These are phyloP conservation scores for Hippocampus kuda DNA, from an alignment of 2,797 vertebrate species.

Conservation along the genomic window DNA sequence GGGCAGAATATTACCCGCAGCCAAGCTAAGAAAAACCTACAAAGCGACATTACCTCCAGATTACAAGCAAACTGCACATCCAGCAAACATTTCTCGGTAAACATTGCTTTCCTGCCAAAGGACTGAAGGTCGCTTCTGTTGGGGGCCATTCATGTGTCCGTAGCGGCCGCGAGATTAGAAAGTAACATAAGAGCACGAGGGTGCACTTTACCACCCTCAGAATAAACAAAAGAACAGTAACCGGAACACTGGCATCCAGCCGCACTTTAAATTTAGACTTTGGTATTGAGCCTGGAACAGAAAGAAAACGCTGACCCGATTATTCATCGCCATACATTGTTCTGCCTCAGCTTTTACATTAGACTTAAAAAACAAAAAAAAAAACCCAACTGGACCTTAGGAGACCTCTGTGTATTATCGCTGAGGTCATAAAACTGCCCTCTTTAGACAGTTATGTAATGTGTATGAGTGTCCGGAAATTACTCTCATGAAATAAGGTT, in stretches of 20 bases:
- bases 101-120: conserved; percentile 14
- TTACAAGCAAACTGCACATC: neutral
- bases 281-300: conserved; percentile 6
- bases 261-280: conserved; percentile 54
- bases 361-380: neutral
- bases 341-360: conserved; percentile 14
- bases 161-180: conserved; percentile 35
- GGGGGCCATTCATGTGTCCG: conserved; percentile 23
- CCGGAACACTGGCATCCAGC: conserved; percentile 44
- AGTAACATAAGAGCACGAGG: conserved; percentile 21
- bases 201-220: conserved; percentile 16
- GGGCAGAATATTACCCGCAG: neutral
- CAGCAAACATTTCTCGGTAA: conserved; percentile 11
- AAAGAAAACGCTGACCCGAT: conserved; percentile 19
- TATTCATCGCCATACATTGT: conserved; percentile 39
- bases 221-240: conserved; percentile 55
- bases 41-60: neutral
- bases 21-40: neutral
- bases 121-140: conserved; percentile 9
- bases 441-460: neutral
- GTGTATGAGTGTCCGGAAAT: no score
- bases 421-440: conserved; percentile 23
- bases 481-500: no score
- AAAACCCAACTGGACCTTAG: neutral
- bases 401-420: neutral